Base-by-base conservation (phyloP, 2,113 vertebrate species). In the Dicaeum eximium region DNA sequence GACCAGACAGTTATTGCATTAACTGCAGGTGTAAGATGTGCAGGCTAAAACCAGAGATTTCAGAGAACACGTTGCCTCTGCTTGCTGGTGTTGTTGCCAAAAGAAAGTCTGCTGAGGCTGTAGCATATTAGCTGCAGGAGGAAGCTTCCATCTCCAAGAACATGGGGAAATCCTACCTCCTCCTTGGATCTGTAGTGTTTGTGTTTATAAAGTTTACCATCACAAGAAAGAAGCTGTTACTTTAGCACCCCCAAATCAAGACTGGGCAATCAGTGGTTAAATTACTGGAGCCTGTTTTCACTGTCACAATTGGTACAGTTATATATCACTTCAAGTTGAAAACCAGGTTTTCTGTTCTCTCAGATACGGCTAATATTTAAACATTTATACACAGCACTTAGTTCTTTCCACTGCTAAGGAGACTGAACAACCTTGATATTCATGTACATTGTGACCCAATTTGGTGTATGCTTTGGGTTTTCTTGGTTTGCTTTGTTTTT, bases 351-450 rank as follows among this genome's bases (percentile, higher is more conserved):
- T 96, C 45, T 95, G 66, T 84, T 73, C 47, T 66, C 56, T 73
- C 87, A 83, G 47, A 91, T 37, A 71, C 8, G 25, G n/a, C 30
- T 67, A 42, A 72, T 89, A 95, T 66, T 95, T 80, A 95, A 93
- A 92, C 13, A 86, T 60, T 56, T 81, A 82, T 23, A 88, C 21
- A 61, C 15, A 60, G n/a, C 62, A 82, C 86, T 92, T 90, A 74
- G 19, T 71, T 89, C 37, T 56, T 91, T 60, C 42, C 15, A 62
- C 12, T 56, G 30, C 47, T 38, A 7, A 42, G 13, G n/a, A 64
- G 33, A 86, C 3, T 58, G 25, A 53, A 66, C 9, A 57, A 48
- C 8, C 6, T 62, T 37, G 31, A 28, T 62, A 7, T 38, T 84
- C 33, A 40, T 3, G 7, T 47, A 40, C 20, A 16, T 27, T 45